phyloP scores from a whole-genome alignment of 2,797 vertebrate species.

The Oreochromis mossambicus region DNA sequence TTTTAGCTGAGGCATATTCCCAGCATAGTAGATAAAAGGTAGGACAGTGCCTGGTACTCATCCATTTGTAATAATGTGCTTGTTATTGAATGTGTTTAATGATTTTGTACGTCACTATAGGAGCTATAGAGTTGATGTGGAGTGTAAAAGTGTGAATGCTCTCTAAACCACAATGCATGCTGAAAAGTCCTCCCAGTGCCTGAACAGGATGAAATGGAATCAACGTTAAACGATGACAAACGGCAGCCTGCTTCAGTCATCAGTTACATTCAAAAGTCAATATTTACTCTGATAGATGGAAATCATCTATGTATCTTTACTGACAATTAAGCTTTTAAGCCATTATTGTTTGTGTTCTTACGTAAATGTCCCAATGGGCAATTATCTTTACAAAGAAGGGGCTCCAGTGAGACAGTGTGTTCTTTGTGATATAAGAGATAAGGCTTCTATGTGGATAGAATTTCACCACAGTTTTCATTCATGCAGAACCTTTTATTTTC shows the following conservation, averaged over 20 bases:
- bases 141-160: neutral
- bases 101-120: neutral
- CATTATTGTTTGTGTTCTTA: neutral
- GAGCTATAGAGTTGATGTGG: accelerated
- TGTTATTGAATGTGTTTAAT: neutral
- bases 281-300: constrained; percentile 25
- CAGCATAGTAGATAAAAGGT: neutral
- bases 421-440: constrained; percentile 5
- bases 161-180: neutral
- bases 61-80: neutral
- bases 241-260: neutral
- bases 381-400: neutral
- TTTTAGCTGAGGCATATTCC: neutral
- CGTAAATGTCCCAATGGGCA: neutral
- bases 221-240: neutral
- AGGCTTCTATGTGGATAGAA: neutral
- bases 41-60: neutral
- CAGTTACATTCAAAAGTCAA: constrained; percentile 9
- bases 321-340: neutral
- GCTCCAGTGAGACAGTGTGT: neutral
- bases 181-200: neutral
- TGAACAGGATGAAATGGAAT: neutral
- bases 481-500: constrained; percentile 7
- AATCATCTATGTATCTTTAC: neutral
- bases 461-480: constrained; percentile 5